Evolutionary conservation across 2,888 invertebrate species (phyloP), one percentile per base, ranked within the genome.

Genomic region (Baccha elongata): DNA sequence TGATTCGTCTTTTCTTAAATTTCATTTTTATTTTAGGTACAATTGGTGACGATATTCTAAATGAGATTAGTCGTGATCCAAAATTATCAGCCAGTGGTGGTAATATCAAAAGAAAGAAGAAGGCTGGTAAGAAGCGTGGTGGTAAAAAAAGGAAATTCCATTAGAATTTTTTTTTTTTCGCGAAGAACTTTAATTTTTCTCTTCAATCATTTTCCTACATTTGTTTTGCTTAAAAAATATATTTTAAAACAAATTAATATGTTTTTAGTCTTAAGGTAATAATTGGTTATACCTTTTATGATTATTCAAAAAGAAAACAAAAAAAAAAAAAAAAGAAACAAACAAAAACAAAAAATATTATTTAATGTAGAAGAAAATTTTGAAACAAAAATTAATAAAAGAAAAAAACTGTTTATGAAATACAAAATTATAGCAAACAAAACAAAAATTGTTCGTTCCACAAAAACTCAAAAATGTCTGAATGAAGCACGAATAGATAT

Each of bases 1-100:
- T n/a, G n/a, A n/a, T 10, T 15, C n/a, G n/a, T 17, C 5, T 13
- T 11, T 62, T 48, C 7, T 76, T 55, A 46, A n/a, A 26, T 26
- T 60, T 17, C 32, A 19, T 46, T 32, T 13, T 21, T 23, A n/a
- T 85, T 58, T 7, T 71, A 91, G 91, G 90, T 48, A 93, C 92
- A 72, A 91, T 97, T 86, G 97, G 96, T 37, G 95, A 96, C 91
- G 96, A 97, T 91, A 93, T 97, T 87, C 94, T 95, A 85, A 93
- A 93, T 53, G 92, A 92, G 86, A 91, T 91, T 37, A 90, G 87
- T 46, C 88, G 89, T 42, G 89, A 89, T 74, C 87, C 89, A 13
- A 87, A 88, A 32, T 75, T 88, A 84, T 89, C 89, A 15, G 87
- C 91, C 46, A 91, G 88, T 85, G 91, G 87, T 58, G 85, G 91